Conservation (phyloP, 2,113 vertebrate genomes). For the Triplophysa siluroides region DNA sequence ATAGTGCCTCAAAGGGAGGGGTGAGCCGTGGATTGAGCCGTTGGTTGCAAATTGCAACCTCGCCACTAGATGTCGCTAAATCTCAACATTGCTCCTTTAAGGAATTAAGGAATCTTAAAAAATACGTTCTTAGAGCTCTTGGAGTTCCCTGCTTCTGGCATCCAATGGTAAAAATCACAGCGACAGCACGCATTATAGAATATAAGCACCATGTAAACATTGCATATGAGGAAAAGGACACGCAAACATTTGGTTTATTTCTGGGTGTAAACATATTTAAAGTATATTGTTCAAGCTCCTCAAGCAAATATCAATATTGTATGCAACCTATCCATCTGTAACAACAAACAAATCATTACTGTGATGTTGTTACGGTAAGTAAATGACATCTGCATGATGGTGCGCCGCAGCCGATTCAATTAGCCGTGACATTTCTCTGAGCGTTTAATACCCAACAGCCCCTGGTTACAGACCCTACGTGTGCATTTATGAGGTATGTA, state of each 20-base stretch:
- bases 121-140: no score
- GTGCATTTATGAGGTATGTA: neutral
- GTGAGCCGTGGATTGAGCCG: no score
- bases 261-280: neutral
- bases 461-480: neutral
- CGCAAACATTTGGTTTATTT: neutral
- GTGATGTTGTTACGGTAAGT: conserved; percentile 14
- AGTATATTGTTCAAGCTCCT: neutral
- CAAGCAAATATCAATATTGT: neutral
- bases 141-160: no score
- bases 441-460: conserved; percentile 27
- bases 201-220: no score
- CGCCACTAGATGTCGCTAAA: no score
- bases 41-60: no score
- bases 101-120: no score
- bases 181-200: no score
- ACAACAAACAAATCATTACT: neutral
- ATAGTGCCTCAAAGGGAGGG: no score
- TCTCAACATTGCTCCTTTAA: no score
- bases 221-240: neutral
- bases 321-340: neutral
- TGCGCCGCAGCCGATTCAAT: neutral
- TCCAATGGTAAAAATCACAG: no score
- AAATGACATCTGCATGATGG: conserved; percentile 16
- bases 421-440: neutral